Evolutionary conservation across 2,113 vertebrate species (phyloP), one percentile per base, ranked within the genome.

Genomic region (Collichthys lucidus): DNA sequence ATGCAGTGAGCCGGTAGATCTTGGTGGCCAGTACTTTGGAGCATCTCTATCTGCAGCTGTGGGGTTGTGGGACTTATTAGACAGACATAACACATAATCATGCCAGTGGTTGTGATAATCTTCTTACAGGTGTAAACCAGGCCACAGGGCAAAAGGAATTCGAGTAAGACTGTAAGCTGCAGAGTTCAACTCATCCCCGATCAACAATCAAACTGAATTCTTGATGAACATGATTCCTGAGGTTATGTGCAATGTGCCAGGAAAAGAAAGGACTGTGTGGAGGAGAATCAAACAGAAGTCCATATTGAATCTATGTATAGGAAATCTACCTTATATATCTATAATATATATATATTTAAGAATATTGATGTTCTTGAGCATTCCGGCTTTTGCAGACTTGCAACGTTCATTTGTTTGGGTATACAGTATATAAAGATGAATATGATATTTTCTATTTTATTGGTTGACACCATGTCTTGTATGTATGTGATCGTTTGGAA

Each of bases 321-420:
- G 80, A 83, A 90, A 86, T 92, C 81, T 90, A 80, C 80, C 61
- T 52, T 82, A 85, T 91, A 81, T 90, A 87, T 86, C 75, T 83
- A 87, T 91, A 79, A 88, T 80, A 85, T 93, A 92, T 94, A 94
- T 95, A 92, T 94, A 94, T 95, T 93, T 93, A 93, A 92, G 88
- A 91, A 84, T 85, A 93, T 94, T 52, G 70, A 83, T 93, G 93
- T 95, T 92, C 90, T 94, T 73, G 83, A 94, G 89, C 94, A 95
- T 94, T 96, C 91, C 93, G 84, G 92, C 92, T 93, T 95, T 94
- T 94, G 85, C 89, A 88, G 87, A 91, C 86, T 87, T 83, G 77
- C 83, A 76, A 86, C 82, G 88, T 94, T 92, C 69, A 73, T 92
- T 91, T 85, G 91, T 92, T 92, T 91, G 73, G 83, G 79, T 89